Percentiles rank a stretch among this genome's conserved stretches.
These are phyloP conservation scores for Gymnocypris eckloni DNA, from an alignment of 2,797 vertebrate species.

Conservation along the genomic window DNA sequence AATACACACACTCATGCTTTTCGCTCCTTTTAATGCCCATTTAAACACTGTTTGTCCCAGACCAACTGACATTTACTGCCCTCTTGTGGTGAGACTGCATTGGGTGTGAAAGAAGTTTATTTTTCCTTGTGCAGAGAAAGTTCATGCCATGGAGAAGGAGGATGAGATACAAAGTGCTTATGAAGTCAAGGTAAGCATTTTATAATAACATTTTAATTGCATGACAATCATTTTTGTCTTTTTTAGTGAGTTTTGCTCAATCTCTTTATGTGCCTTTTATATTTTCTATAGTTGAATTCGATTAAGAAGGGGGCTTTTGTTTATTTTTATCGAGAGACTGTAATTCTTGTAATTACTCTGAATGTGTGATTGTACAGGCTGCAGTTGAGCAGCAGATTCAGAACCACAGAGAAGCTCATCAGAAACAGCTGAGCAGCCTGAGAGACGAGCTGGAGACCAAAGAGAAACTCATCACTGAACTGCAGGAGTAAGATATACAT, in stretches of 20 bases:
- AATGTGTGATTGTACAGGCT: constrained; percentile 70
- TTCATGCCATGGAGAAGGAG: constrained; percentile 91
- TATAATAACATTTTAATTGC: neutral
- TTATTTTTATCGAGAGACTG: neutral
- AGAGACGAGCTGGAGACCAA: constrained; percentile 87
- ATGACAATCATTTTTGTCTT: neutral
- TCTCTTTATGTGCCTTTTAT: neutral
- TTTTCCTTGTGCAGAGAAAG: constrained; percentile 78
- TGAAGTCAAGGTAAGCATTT: constrained; percentile 83
- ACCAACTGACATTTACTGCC: neutral
- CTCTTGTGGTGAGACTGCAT: constrained; percentile 15
- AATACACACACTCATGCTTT: neutral
- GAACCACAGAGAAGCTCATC: constrained; percentile 87
- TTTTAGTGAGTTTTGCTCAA: neutral
- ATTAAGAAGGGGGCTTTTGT: no score
- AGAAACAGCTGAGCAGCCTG: constrained; percentile 87
- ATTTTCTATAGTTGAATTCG: neutral
- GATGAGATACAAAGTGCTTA: constrained; percentile 89
- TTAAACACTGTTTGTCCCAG: neutral
- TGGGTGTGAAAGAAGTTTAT: neutral
- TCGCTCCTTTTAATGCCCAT: neutral
- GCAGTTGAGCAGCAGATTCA: constrained; percentile 89
- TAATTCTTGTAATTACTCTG: neutral
- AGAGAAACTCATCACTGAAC: constrained; percentile 87
- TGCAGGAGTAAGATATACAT: constrained; percentile 85